phyloP scores from a whole-genome alignment of 2,113 vertebrate species.

The Charadrius vociferus region DNA sequence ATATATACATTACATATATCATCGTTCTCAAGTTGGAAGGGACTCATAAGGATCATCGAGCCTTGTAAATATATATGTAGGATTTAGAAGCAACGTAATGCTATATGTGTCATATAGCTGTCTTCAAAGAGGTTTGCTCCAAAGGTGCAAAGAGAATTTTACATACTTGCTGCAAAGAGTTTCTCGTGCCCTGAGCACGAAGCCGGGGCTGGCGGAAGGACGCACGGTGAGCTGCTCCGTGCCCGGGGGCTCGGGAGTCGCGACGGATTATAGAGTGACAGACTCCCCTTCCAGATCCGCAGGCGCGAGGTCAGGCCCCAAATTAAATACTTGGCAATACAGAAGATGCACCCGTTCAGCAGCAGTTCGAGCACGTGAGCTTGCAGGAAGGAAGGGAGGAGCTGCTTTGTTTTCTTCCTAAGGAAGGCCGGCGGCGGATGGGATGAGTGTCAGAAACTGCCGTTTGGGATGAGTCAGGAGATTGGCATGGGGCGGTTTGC shows the following conservation, averaged over 20 bases:
- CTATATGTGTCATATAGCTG: not conserved
- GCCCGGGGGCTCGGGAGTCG: rapidly evolving
- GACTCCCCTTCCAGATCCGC: rapidly evolving
- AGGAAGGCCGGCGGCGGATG: not conserved
- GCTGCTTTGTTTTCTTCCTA: conserved; percentile 37
- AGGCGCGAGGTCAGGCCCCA: not conserved
- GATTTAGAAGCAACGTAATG: not conserved
- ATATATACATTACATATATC: not conserved
- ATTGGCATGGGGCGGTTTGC: conserved; percentile 31
- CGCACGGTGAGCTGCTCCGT: not conserved
- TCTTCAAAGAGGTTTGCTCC: not conserved
- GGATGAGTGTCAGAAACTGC: conserved; percentile 1
- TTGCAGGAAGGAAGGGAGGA: conserved; percentile 60
- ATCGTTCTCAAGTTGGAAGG: not conserved
- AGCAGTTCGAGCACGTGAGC: not conserved
- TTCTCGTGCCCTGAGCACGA: not conserved
- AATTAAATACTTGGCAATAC: not conserved
- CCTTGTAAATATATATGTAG: not conserved
- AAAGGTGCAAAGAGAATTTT: not conserved
- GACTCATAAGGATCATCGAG: not conserved
- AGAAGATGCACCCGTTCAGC: not conserved
- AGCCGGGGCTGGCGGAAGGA: not conserved
- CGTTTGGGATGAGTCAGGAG: conserved; percentile 39
- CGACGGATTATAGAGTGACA: not conserved
- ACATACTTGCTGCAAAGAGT: not conserved